Base-by-base conservation (phyloP, 2,113 vertebrate species). In the Trogon melanurus region DNA sequence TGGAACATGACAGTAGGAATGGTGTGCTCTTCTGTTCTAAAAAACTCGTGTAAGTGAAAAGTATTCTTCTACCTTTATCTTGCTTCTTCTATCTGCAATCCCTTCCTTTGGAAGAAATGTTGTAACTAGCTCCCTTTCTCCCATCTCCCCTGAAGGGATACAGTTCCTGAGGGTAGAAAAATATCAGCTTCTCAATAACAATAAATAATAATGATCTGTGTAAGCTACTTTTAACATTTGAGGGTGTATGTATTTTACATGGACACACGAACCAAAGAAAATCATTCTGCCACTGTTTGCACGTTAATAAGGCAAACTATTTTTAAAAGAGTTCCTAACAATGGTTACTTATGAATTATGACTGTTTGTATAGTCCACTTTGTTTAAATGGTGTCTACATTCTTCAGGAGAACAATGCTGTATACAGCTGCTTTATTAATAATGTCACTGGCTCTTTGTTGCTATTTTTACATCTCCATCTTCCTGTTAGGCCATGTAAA, bases 381-480 rank as follows among this genome's bases (percentile, higher is more conserved):
- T 95, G 92, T 97, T 97, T 95, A 94, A 95, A 88, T 48, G 50
- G 50, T n/a, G 23, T 71, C 93, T 64, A 1, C 0, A 1, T 90
- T 95, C 86, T 93, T 88, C 74, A 89, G 74, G 95, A 96, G 96
- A 97, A 97, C 94, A 93, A 96, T 81, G 51, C 80, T 85, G 72
- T 62, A 81, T 41, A 73, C 93, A 92, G 95, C 92, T 95, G 93
- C 85, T 88, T 96, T 89, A 81, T 93, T 79, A 84, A 94, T 69
- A 85, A 94, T 48, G 51, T 66, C 72, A 73, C 45, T 41, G 72
- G n/a, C 47, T n/a, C 93, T 86, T 91, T 67, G 91, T 54, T 94
- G 91, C 93, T 96, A 93, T 97, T 98, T 97, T 96, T 96, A 96
- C 73, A 69, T 81, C 47, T 65, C 85, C 50, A 81, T 72, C 90